Base-by-base conservation (phyloP, 2,888 invertebrate genomes). In the Crocallis elinguaria region DNA sequence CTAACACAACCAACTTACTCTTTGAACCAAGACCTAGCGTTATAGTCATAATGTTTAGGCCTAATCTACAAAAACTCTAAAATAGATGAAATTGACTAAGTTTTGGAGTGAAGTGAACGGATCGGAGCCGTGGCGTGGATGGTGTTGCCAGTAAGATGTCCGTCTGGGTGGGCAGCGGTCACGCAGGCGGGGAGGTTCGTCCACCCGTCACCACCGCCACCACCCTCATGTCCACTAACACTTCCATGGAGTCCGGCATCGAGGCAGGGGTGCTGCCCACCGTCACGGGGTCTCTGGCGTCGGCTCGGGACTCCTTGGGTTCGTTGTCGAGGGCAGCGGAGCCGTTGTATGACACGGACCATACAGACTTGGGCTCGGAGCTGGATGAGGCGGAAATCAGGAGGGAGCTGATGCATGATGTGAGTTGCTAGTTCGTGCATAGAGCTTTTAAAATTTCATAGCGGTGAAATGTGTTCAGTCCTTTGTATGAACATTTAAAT, bases 341-440 rank as follows among this genome's bases (percentile, higher is more conserved):
- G 71, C 94, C 94, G 27, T 82, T 93, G 41, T 95, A 96, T 77
- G 95, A 96, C 74, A 96, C 96, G 43, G 96, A 96, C 79, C 95
- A 96, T 72, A 96, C 96, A 13, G 96, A 96, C 80, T 92, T 96
- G 44, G 95, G 94, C 57, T 96, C 96, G 42, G 96, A 96, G 75
- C 86, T 94, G 63, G 96, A 96, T 81, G 96, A 96, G 79, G 94
- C 94, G 25, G 96, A 96, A 77, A 92, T 95, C 66, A 92, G 95
- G 53, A 90, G 95, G 70, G 95, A 95, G 83, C 89, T 97, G 73
- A 92, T 97, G 69, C 94, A 95, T 82, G 96, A 96, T 88, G 96
- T 96, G 84, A 94, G 95, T 92, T 35, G 0, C 0, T 23, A n/a
- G 9, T 25, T 25, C 3, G 9, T 19, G 3, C 3, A 19, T 4